Evolutionary conservation across 2,113 vertebrate species (phyloP).

Genomic region (Eurystomus gularis): DNA sequence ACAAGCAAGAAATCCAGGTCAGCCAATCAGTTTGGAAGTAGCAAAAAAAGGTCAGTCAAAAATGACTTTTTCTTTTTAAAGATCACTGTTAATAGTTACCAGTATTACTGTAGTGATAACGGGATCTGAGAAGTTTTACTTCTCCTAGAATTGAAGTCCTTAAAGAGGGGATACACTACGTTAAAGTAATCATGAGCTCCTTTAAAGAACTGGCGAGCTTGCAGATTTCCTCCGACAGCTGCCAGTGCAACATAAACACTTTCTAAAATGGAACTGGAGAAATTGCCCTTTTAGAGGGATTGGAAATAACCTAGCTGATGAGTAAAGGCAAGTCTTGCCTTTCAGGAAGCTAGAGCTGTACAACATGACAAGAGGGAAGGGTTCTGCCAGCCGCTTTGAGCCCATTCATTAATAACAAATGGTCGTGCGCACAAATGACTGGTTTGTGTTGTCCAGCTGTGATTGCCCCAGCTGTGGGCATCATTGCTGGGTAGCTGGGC

Average conservation of each 20-base stretch:
- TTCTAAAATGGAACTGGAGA: constrained; percentile 37
- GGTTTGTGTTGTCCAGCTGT: not conserved
- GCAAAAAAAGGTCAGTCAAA: not conserved
- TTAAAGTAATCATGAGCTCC: not conserved
- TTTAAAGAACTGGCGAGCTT: constrained; percentile 11
- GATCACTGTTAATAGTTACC: not conserved
- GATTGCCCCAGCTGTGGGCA: not conserved
- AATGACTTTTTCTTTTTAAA: not conserved
- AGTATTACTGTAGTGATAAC: not conserved
- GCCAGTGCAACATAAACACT: constrained; percentile 22
- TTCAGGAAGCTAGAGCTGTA: not conserved
- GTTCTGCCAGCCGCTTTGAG: not conserved
- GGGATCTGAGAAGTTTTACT: not conserved
- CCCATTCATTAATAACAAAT: not conserved
- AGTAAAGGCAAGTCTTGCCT: not conserved
- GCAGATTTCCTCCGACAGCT: constrained; percentile 35
- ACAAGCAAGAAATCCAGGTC: not conserved
- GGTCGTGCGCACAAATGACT: not conserved
- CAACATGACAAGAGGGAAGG: not conserved
- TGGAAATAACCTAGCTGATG: constrained; percentile 25
- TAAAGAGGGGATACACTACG: not conserved
- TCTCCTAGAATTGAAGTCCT: not conserved
- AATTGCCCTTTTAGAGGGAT: constrained; percentile 17
- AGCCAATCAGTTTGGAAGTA: not conserved
- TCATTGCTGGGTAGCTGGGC: not conserved